Evolutionary conservation across 2,113 vertebrate species (phyloP), one percentile per base, ranked within the genome.

Genomic region (Gymnocephalus cernua): DNA sequence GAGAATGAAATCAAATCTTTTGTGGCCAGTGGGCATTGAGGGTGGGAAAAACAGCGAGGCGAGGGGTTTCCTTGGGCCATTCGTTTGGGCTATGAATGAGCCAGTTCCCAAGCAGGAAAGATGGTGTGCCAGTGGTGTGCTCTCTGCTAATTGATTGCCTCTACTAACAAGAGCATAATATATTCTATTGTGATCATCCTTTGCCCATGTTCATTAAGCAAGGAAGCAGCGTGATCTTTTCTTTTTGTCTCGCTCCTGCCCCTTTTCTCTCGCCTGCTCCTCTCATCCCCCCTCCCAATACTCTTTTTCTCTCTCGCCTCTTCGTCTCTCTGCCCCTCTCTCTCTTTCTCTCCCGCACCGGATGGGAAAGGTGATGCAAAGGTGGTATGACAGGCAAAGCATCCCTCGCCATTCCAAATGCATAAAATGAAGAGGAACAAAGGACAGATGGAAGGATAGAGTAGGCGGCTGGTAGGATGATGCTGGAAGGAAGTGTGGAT

Each of bases 331-430:
- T 61, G 19, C 58, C 53, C 21, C 56, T 81, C 59, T 56, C 59
- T n/a, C 12, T 54, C 59, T 57, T 56, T 77, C 74, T 70, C 50
- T 66, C 64, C 74, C 76, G 44, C 44, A 19, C 32, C 79, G 87
- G 92, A 88, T 92, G 91, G 94, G 93, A 91, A 85, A 86, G 89
- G 92, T 96, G 96, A 97, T 92, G 95, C 93, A 96, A 96, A 97
- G 95, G 95, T 93, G 94, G 85, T 93, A 95, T 96, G 96, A 97
- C 96, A 97, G 95, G 94, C 95, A 96, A 96, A 94, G 95, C 95
- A 96, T 96, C 95, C 94, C 92, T 93, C 79, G 66, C 81, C 80
- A 93, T 94, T 93, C 94, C 94, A 93, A 95, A 96, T 95, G 93
- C 90, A 67, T 11, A 29, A 70, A 93, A 94, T 11, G 50, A 71